A percentile compares a stretch with the other conserved stretches of the same genome.
Evolutionary conservation across 1,140 invertebrate genomes (phyloP).

Genomic region (Zaprionus tsacasi): DNA sequence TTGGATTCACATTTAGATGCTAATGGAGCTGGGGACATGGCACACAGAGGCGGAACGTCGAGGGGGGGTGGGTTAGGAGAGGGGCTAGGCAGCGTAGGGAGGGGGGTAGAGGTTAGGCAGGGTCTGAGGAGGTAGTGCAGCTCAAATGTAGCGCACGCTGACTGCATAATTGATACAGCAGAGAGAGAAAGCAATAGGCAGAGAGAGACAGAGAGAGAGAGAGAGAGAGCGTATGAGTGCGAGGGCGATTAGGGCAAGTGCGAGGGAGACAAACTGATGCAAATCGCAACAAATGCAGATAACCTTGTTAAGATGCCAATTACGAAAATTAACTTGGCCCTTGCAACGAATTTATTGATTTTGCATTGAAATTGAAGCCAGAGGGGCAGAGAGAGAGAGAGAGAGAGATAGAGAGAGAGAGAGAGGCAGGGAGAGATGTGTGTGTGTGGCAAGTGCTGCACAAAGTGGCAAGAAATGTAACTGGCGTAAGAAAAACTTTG

Average conservation of each 20-base stretch:
- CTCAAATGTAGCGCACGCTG: slow-evolving; percentile 64
- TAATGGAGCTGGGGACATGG: slow-evolving; percentile 56
- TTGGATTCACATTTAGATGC: slow-evolving; percentile 74
- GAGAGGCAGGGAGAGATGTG: not conserved
- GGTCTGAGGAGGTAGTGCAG: not conserved
- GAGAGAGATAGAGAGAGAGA: not conserved
- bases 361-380: slow-evolving; percentile 63
- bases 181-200: not conserved
- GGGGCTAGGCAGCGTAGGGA: not conserved
- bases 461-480: slow-evolving; percentile 55
- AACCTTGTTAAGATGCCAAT: slow-evolving; percentile 82
- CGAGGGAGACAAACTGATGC: slow-evolving; percentile 44
- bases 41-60: not conserved
- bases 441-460: slow-evolving; percentile 40
- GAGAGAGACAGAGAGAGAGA: not conserved
- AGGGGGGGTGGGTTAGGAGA: not conserved
- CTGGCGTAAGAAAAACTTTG: slow-evolving; percentile 68
- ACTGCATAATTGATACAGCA: slow-evolving; percentile 75
- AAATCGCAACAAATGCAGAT: slow-evolving; percentile 76
- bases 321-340: slow-evolving; percentile 80
- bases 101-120: too few relatives aligned
- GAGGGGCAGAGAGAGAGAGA: not conserved
- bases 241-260: slow-evolving; percentile 1
- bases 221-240: not conserved
- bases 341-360: slow-evolving; percentile 71